These are phyloP conservation scores for Myzus persicae DNA, from an alignment of 1,140 invertebrate species.

Conservation along the genomic window DNA sequence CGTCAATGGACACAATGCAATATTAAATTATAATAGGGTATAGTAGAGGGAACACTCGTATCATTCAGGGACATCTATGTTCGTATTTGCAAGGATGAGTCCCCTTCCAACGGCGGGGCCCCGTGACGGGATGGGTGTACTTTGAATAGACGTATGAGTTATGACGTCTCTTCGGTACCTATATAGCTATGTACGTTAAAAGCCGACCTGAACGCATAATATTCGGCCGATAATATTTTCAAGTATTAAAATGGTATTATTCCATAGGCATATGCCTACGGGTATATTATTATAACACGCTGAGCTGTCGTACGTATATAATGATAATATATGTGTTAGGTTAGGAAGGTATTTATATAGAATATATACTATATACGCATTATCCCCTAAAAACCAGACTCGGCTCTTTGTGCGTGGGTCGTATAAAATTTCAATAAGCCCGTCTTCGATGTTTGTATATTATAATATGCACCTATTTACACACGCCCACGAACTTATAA, in stretches of 20 bases:
- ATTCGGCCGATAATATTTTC: neutral
- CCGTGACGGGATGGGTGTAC: neutral
- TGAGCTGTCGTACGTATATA: neutral
- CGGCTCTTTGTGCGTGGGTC: neutral
- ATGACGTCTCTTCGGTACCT: neutral
- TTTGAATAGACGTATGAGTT: neutral
- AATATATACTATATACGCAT: neutral
- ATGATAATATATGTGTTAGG: neutral
- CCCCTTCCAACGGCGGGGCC: neutral
- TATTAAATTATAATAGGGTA: neutral
- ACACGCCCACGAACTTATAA: neutral
- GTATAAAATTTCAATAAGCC: neutral
- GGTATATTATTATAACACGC: neutral
- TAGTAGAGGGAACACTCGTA: neutral
- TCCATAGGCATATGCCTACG: neutral
- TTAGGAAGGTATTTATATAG: neutral
- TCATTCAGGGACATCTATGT: neutral
- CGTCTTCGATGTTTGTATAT: neutral
- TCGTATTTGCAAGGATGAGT: neutral
- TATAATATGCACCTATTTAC: no score
- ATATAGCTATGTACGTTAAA: neutral
- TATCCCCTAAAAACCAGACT: constrained; percentile 17
- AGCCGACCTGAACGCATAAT: no score
- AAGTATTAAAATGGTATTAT: constrained; percentile 4
- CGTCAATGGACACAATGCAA: neutral